phyloP scores from a whole-genome alignment of 1,140 invertebrate species.

The Drosophila seguyi region DNA sequence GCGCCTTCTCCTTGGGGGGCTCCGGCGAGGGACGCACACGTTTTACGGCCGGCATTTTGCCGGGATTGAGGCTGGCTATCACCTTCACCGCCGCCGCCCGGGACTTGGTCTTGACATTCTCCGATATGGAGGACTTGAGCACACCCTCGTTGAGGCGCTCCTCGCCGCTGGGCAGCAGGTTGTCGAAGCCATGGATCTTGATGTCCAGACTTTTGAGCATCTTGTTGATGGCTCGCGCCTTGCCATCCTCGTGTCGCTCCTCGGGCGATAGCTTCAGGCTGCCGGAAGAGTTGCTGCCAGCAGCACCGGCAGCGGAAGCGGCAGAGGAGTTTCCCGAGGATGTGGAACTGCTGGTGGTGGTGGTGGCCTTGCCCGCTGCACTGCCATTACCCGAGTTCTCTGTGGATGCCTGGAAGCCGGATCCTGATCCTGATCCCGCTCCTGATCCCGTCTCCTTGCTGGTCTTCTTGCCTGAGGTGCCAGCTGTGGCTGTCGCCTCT shows the following conservation, averaged over 20 bases:
- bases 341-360: not conserved
- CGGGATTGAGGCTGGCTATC: slow-evolving; percentile 72
- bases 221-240: slow-evolving; percentile 81
- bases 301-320: not conserved
- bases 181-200: slow-evolving; percentile 84
- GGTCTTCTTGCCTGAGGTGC: slow-evolving; percentile 34
- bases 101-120: slow-evolving; percentile 84
- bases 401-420: not conserved
- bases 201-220: slow-evolving; percentile 84
- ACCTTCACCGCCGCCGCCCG: slow-evolving; percentile 81
- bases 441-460: slow-evolving; percentile 16
- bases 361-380: slow-evolving; percentile 6
- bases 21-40: slow-evolving; percentile 52
- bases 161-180: slow-evolving; percentile 75
- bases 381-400: slow-evolving; percentile 7
- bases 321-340: not conserved
- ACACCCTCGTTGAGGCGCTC: slow-evolving; percentile 59
- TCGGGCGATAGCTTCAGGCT: slow-evolving; percentile 45
- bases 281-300: slow-evolving; percentile 1
- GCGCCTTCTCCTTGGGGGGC: slow-evolving; percentile 42
- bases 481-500: slow-evolving; percentile 1
- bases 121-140: slow-evolving; percentile 84
- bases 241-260: slow-evolving; percentile 75
- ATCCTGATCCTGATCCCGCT: not conserved
- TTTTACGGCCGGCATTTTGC: slow-evolving; percentile 50